These are phyloP conservation scores for Troides aeacus DNA, from an alignment of 2,888 invertebrate genomes.

Conservation along the genomic window DNA sequence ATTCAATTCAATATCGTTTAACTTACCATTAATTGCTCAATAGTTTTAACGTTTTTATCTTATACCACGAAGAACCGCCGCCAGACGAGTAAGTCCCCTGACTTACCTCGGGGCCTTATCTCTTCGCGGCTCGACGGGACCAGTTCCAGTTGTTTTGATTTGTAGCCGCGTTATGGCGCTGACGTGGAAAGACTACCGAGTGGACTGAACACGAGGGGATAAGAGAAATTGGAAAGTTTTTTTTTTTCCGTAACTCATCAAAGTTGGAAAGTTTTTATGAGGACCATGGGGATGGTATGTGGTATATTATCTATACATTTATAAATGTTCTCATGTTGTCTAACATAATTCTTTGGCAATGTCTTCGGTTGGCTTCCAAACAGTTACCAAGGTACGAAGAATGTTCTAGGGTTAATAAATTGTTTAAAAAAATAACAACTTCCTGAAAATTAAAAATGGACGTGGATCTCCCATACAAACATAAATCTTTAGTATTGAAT, in stretches of 20 bases:
- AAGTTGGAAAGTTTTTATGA: slow-evolving; percentile 6
- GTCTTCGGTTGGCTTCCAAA: no score
- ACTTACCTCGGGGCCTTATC: slow-evolving; percentile 57
- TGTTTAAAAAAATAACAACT: no score
- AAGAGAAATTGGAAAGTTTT: slow-evolving; percentile 30
- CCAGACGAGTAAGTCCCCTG: slow-evolving; percentile 55
- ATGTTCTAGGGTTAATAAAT: no score
- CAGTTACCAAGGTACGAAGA: no score
- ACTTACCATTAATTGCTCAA: no score
- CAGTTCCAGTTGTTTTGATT: slow-evolving; percentile 54
- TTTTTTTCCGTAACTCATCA: slow-evolving; percentile 15
- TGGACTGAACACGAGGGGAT: slow-evolving; percentile 10
- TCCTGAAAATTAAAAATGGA: no score
- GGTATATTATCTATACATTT: neutral
- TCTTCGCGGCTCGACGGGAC: slow-evolving; percentile 49
- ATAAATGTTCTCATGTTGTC: no score
- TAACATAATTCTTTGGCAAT: no score
- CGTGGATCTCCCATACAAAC: no score
- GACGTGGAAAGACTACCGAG: slow-evolving; percentile 25
- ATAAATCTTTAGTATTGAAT: no score
- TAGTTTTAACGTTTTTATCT: slow-evolving; percentile 24
- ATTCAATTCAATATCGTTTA: no score
- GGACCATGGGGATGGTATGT: neutral
- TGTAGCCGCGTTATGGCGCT: slow-evolving; percentile 42
- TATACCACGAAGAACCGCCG: slow-evolving; percentile 37